These are phyloP conservation scores for Proterorhinus semilunaris DNA, from an alignment of 2,113 vertebrate genomes.

Conservation along the genomic window DNA sequence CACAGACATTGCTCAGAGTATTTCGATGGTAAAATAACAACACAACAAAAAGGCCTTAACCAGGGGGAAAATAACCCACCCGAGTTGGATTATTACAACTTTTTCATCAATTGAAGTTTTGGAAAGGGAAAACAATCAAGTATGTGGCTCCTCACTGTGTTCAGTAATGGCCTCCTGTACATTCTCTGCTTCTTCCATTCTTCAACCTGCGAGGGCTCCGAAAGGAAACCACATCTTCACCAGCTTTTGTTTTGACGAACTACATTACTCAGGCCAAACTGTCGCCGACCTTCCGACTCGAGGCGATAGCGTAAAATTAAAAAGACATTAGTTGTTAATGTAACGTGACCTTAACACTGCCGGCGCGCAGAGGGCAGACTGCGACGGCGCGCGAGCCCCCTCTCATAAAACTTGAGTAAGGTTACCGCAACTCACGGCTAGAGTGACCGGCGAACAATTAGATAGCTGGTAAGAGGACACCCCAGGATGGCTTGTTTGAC, in stretches of 20 bases:
- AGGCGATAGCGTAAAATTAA: neutral
- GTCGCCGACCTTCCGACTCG: neutral
- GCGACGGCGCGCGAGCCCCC: conserved; percentile 9
- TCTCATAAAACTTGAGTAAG: conserved; percentile 47
- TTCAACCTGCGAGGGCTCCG: neutral
- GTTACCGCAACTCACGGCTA: conserved; percentile 40
- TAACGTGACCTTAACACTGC: conserved; percentile 27
- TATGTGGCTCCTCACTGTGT: too few relatives aligned
- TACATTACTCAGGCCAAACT: neutral
- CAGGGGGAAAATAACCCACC: too few relatives aligned
- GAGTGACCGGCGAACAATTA: conserved; percentile 68
- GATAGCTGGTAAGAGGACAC: conserved; percentile 67
- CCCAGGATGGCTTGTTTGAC: conserved; percentile 54
- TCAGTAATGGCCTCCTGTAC: too few relatives aligned
- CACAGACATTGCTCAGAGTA: too few relatives aligned
- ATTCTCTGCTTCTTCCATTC: too few relatives aligned
- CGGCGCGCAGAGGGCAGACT: conserved; percentile 8
- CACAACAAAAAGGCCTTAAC: too few relatives aligned
- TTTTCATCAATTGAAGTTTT: too few relatives aligned
- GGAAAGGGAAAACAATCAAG: too few relatives aligned
- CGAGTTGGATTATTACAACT: too few relatives aligned
- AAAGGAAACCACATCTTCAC: too few relatives aligned
- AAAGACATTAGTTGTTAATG: conserved; percentile 11
- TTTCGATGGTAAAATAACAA: too few relatives aligned
- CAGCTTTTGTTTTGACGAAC: neutral